These are phyloP conservation scores for Parnassius orleans DNA, from an alignment of 2,888 invertebrate genomes.

Conservation along the genomic window DNA sequence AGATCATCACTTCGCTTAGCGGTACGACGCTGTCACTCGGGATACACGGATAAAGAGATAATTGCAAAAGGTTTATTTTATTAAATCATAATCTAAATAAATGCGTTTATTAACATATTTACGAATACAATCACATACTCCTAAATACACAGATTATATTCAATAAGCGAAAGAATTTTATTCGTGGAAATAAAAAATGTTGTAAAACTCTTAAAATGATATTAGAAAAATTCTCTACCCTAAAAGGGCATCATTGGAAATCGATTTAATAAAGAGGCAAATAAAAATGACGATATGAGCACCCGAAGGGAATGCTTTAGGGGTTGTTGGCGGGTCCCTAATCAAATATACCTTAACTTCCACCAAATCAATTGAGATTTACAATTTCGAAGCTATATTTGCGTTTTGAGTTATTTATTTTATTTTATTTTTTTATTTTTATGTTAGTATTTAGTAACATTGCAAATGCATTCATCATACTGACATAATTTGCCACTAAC, in stretches of 20 bases:
- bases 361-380: slow-evolving; percentile 53
- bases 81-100: no score
- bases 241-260: slow-evolving; percentile 59
- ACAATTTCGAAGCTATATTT: slow-evolving; percentile 40
- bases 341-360: slow-evolving; percentile 70
- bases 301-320: slow-evolving; percentile 42
- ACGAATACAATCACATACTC: no score
- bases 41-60: no score
- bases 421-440: slow-evolving; percentile 6
- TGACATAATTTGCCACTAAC: no score
- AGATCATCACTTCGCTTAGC: no score
- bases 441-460: no score
- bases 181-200: slow-evolving; percentile 32
- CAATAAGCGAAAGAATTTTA: slow-evolving; percentile 24
- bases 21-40: no score
- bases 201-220: slow-evolving; percentile 43
- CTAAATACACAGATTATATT: not conserved
- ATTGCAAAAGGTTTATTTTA: no score
- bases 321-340: slow-evolving; percentile 51
- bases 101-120: no score
- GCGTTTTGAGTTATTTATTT: slow-evolving; percentile 20
- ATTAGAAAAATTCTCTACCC: slow-evolving; percentile 45
- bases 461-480: no score
- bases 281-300: slow-evolving; percentile 64
- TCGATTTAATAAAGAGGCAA: slow-evolving; percentile 63